These are phyloP conservation scores for Tinea trinotella DNA, from an alignment of 2,888 invertebrate genomes.

Conservation along the genomic window DNA sequence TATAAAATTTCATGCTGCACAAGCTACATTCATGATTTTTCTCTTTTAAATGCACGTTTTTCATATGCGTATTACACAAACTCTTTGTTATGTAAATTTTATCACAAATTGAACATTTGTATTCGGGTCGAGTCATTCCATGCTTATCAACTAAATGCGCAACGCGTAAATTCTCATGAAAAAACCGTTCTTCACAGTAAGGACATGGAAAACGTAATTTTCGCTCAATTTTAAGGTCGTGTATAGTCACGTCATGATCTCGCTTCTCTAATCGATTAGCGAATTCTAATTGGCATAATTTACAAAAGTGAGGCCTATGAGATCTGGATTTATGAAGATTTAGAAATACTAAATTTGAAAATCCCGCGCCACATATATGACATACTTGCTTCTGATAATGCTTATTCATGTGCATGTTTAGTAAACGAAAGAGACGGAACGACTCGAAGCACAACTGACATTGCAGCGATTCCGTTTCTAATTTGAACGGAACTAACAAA, in stretches of 20 bases:
- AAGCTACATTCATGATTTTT: slow-evolving; percentile 48
- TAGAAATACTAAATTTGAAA: slow-evolving; percentile 48
- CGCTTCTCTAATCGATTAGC: slow-evolving; percentile 30
- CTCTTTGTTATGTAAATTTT: slow-evolving; percentile 51
- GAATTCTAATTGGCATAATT: slow-evolving; percentile 37
- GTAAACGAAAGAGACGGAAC: slow-evolving; percentile 39
- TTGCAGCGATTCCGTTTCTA: slow-evolving; percentile 32
- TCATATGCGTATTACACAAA: slow-evolving; percentile 50
- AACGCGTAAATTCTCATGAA: slow-evolving; percentile 39
- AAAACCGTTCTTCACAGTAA: slow-evolving; percentile 42
- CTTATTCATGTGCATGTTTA: slow-evolving; percentile 57
- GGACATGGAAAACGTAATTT: slow-evolving; percentile 45
- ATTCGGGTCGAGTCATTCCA: slow-evolving; percentile 41
- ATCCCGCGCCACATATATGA: slow-evolving; percentile 51
- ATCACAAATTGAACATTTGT: slow-evolving; percentile 40
- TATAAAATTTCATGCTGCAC: slow-evolving; percentile 50
- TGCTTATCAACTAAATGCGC: slow-evolving; percentile 43
- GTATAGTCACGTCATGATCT: slow-evolving; percentile 31
- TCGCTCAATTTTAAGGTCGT: slow-evolving; percentile 32
- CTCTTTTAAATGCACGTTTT: slow-evolving; percentile 53
- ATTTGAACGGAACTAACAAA: slow-evolving; percentile 49
- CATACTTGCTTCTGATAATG: slow-evolving; percentile 57
- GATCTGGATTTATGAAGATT: slow-evolving; percentile 47
- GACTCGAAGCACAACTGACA: slow-evolving; percentile 48
- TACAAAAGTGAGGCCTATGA: slow-evolving; percentile 38